Evolutionary conservation across 2,888 invertebrate genomes (phyloP).

Genomic region (Exephanes ischioxanthus): DNA sequence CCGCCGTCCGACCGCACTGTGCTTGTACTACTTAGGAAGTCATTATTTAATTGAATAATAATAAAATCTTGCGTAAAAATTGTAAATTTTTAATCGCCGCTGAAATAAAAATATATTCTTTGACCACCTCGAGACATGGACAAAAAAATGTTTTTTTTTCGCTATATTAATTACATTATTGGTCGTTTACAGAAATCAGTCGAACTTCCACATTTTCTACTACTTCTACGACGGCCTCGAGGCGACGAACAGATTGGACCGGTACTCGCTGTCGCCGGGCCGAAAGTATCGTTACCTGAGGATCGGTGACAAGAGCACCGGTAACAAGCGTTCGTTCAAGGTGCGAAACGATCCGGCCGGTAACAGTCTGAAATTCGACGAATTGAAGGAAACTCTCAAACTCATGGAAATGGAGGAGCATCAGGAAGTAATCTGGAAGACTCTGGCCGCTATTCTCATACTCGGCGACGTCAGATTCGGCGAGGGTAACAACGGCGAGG

Average conservation of each 20-base stretch:
- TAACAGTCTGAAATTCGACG: conserved; percentile 89
- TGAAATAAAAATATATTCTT: not conserved
- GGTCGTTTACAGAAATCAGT: conserved; percentile 89
- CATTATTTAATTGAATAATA: too few species aligned
- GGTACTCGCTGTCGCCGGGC: conserved; percentile 89
- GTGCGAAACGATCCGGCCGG: conserved; percentile 88
- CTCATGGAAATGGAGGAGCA: conserved; percentile 91
- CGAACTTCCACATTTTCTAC: conserved; percentile 96
- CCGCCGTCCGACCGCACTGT: conserved; percentile 20
- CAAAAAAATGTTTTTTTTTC: not conserved
- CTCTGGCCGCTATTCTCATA: conserved; percentile 91
- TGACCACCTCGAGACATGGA: not conserved
- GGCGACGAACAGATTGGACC: conserved; percentile 88
- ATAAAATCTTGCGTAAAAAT: not conserved
- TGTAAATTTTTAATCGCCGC: too few species aligned
- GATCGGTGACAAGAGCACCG: conserved; percentile 86
- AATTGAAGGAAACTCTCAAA: conserved; percentile 88
- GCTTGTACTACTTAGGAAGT: not conserved
- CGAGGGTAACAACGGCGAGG: conserved; percentile 88
- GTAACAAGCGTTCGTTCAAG: conserved; percentile 87
- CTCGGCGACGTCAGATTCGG: conserved; percentile 93
- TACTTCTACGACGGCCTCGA: conserved; percentile 95
- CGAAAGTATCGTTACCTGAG: conserved; percentile 92
- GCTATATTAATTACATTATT: not conserved
- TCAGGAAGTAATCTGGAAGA: conserved; percentile 89